Conservation (phyloP, 2,888 invertebrate species). For the Stenodera caucasica region DNA sequence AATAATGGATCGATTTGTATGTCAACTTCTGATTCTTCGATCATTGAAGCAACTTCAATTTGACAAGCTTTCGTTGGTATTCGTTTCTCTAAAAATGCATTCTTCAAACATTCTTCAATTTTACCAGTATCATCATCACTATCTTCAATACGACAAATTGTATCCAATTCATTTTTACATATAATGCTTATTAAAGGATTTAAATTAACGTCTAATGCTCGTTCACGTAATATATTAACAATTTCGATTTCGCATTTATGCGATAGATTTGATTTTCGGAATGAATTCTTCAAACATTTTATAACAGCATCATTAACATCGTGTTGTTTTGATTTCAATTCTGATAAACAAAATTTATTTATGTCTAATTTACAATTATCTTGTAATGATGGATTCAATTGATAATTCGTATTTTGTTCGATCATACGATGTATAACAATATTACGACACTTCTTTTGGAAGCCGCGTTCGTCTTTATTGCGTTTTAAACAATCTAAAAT, state of each 20-base stretch:
- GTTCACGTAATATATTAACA: conserved; percentile 78
- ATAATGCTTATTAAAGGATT: conserved; percentile 84
- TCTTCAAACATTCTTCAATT: conserved; percentile 91
- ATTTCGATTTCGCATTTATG: conserved; percentile 81
- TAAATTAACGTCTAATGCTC: conserved; percentile 87
- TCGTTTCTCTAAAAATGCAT: conserved; percentile 72
- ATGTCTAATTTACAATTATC: conserved; percentile 82
- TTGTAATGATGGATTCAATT: conserved; percentile 84
- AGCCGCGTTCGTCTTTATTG: conserved; percentile 74
- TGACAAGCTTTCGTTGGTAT: conserved; percentile 77
- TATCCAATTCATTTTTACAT: conserved; percentile 74
- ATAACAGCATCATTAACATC: conserved; percentile 84
- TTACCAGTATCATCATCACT: conserved; percentile 61
- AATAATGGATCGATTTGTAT: conserved; percentile 93
- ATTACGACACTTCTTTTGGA: conserved; percentile 80
- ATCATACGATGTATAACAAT: conserved; percentile 87
- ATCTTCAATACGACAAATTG: conserved; percentile 62
- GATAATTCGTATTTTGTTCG: conserved; percentile 86
- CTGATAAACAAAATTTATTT: conserved; percentile 58
- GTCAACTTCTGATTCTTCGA: conserved; percentile 88
- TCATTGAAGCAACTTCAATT: conserved; percentile 83
- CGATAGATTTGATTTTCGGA: conserved; percentile 73
- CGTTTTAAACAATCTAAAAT: conserved; percentile 78
- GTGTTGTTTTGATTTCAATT: conserved; percentile 55
- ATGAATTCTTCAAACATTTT: conserved; percentile 80